phyloP scores from a whole-genome alignment of 2,113 vertebrate genomes.

The Micronycteris hirsuta region DNA sequence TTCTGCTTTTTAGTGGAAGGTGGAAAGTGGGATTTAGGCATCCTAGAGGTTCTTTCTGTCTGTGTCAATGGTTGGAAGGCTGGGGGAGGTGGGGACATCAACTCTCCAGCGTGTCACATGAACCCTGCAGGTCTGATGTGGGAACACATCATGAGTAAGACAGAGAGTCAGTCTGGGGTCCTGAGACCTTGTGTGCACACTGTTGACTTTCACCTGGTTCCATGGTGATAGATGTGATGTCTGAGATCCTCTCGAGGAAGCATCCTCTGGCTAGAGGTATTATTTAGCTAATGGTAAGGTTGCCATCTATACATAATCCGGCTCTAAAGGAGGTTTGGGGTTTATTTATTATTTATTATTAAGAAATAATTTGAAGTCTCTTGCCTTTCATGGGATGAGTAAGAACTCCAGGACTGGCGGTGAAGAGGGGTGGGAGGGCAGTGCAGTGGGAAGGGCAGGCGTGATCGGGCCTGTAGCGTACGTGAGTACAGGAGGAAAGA shows the following conservation, averaged over 20 bases:
- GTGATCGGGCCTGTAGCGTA: fast-evolving
- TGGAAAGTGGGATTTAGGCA: background rate
- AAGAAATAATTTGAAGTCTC: background rate
- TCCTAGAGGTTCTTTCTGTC: background rate
- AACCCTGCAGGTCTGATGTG: background rate
- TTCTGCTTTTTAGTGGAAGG: background rate
- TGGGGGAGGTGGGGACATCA: background rate
- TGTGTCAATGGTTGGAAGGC: background rate
- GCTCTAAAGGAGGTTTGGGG: background rate
- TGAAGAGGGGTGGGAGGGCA: background rate
- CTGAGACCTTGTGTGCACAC: background rate
- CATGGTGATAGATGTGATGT: background rate
- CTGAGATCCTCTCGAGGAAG: background rate
- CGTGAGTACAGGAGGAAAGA: background rate
- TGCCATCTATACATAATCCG: background rate
- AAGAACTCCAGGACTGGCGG: background rate
- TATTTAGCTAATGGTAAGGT: background rate
- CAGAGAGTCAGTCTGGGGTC: background rate
- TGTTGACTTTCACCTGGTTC: background rate
- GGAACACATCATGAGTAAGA: fast-evolving
- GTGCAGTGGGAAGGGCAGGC: fast-evolving
- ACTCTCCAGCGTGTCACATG: fast-evolving
- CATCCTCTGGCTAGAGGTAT: background rate
- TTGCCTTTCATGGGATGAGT: too few species aligned
- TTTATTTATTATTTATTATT: background rate